Percentiles rank a stretch among this genome's conserved stretches.
These are phyloP conservation scores for Cricetomys ansorgei DNA, from an alignment of 2,113 vertebrate species.

Conservation along the genomic window DNA sequence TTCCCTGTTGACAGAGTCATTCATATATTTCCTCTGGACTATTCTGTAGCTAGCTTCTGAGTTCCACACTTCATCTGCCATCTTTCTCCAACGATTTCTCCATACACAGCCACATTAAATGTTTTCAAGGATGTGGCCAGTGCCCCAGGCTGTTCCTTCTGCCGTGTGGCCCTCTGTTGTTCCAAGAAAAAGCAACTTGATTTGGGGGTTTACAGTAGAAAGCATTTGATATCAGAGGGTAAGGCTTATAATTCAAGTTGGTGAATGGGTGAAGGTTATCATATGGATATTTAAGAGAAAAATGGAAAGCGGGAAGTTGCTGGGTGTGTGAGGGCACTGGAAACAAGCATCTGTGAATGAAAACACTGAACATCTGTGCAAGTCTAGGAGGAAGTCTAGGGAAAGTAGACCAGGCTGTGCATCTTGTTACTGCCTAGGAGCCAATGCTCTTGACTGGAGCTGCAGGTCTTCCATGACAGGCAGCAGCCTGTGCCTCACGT, in stretches of 20 bases:
- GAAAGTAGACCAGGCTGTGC: background rate
- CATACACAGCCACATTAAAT: rapidly evolving
- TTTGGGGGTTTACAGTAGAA: background rate
- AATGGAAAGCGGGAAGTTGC: background rate
- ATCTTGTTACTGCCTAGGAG: rapidly evolving
- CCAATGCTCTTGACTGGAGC: background rate
- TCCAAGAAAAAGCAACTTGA: background rate
- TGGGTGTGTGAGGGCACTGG: rapidly evolving
- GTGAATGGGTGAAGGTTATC: background rate
- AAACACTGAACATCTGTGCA: background rate
- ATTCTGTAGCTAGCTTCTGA: background rate
- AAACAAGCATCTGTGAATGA: background rate
- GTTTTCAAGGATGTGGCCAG: background rate
- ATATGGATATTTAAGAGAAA: background rate
- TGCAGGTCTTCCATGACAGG: background rate
- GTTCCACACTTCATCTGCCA: background rate
- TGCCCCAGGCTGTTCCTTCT: background rate
- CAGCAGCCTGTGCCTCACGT: background rate
- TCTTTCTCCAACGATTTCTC: background rate
- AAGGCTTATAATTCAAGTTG: background rate
- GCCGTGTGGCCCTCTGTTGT: no score
- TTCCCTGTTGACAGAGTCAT: background rate
- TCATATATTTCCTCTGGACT: background rate
- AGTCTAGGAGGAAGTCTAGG: background rate
- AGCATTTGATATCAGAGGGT: background rate